phyloP scores from a whole-genome alignment of 1,140 invertebrate genomes.

The Thaumetopoea pityocampa region DNA sequence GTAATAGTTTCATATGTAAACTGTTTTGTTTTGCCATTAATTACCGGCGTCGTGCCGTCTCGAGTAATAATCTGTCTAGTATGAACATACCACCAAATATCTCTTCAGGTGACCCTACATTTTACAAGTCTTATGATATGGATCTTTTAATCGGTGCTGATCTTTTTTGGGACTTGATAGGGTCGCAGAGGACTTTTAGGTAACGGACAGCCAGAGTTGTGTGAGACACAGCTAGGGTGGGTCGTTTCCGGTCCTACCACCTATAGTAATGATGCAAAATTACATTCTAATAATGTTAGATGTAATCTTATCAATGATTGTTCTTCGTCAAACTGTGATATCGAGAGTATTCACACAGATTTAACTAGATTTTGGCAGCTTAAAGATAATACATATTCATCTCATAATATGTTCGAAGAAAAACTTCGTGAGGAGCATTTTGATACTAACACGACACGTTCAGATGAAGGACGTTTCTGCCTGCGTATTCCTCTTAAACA shows the following conservation, averaged over 20 bases:
- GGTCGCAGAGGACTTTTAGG: conserved; percentile 27
- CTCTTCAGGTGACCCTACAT: conserved; percentile 29
- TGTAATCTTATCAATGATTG: neutral
- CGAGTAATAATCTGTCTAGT: conserved; percentile 9
- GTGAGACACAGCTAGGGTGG: conserved; percentile 31
- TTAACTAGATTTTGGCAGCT: neutral
- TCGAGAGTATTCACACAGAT: neutral
- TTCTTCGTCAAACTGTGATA: neutral
- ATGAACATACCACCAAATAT: conserved; percentile 24
- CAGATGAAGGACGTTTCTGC: conserved; percentile 1
- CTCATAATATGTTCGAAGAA: neutral
- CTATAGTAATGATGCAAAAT: neutral
- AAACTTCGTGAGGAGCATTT: neutral
- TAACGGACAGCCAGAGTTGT: conserved; percentile 24
- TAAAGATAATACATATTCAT: neutral
- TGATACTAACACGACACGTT: conserved; percentile 1
- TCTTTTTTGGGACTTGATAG: conserved; percentile 33
- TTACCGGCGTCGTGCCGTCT: conserved; percentile 17
- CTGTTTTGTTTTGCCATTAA: conserved; percentile 29
- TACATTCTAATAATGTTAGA: neutral
- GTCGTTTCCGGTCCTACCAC: conserved; percentile 28
- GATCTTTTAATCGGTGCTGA: conserved; percentile 31
- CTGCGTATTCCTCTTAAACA: conserved; percentile 1
- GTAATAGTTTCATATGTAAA: conserved; percentile 18
- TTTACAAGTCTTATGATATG: conserved; percentile 20